Evolutionary conservation across 2,113 vertebrate genomes (phyloP), one percentile per base, ranked within the genome.

Genomic region (Rhinolophus sinicus): DNA sequence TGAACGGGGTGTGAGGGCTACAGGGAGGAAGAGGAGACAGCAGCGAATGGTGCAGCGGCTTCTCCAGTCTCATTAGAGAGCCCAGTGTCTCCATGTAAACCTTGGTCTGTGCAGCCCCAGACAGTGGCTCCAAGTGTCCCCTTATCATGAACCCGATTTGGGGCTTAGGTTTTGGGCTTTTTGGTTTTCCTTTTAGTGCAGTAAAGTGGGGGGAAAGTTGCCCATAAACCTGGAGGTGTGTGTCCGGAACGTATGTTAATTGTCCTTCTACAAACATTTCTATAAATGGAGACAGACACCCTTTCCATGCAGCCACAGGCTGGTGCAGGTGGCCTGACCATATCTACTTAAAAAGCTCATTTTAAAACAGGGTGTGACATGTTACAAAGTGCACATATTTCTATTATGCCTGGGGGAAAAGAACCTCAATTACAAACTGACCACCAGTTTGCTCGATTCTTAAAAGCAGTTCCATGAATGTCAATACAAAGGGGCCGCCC

Each of bases 281-380:
- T 80, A 24, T 80, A 15, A 38, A 78, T n/a, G 56, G 52, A 56
- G n/a, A 35, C 47, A 38, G 76, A 38, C 52, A 56, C 6, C 1
- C 52, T 35, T 28, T 30, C 86, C 2, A 0, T 6, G 82, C 62
- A 16, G 62, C 82, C 84, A 22, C 15, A 14, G 15, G 26, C 30
- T 3, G 8, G 60, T 1, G 8, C 11, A 38, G 22, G 24, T 10
- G 33, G 44, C 18, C 35, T 15, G 33, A 18, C 5, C 6, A 0
- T 6, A 0, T 33, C 6, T 26, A 67, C 67, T 50, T 21, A 69
- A 47, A 85, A 54, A 77, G 12, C 33, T 18, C 8, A 47, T 50
- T 64, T 33, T 10, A n/a, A 56, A 77, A 52, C 3, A 21, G 14
- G 12, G 8, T 24, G 10, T 9, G 4, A 11, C 13, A 1, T 26